Percentiles rank a stretch among this genome's conserved stretches.
These are phyloP conservation scores for Balaeniceps rex DNA, from an alignment of 2,113 vertebrate genomes.

Conservation along the genomic window DNA sequence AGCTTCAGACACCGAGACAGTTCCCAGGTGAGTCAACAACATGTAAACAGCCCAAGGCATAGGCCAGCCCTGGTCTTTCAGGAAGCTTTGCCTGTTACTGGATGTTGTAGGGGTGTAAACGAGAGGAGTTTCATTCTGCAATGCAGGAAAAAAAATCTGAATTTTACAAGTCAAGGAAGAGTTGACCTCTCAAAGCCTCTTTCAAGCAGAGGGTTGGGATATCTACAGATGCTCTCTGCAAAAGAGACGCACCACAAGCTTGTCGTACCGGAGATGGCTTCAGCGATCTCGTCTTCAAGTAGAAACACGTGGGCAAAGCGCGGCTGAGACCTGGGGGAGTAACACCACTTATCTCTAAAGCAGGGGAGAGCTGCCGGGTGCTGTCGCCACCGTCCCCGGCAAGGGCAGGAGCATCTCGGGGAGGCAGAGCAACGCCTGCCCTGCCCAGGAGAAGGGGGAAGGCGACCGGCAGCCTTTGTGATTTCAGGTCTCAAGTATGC, in stretches of 20 bases:
- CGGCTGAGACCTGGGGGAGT: not conserved
- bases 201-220: fast-evolving
- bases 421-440: not conserved
- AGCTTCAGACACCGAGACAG: not conserved
- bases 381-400: not conserved
- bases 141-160: not conserved
- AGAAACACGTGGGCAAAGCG: fast-evolving
- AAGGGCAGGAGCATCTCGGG: not conserved
- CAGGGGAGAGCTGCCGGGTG: not conserved
- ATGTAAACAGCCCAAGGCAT: not conserved
- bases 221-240: not conserved
- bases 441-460: not conserved
- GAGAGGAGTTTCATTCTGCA: not conserved
- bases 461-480: not conserved
- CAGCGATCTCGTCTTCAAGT: fast-evolving
- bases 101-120: not conserved
- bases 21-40: not conserved
- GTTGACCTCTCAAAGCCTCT: not conserved
- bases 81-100: not conserved
- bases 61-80: not conserved
- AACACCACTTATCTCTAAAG: not conserved
- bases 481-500: conserved; percentile 9
- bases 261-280: fast-evolving
- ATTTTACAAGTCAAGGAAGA: not conserved
- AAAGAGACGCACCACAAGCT: not conserved